A percentile compares a stretch with the other conserved stretches of the same genome.
Conservation (phyloP, 2,888 invertebrate genomes). For the Margaritifera margaritifera region DNA sequence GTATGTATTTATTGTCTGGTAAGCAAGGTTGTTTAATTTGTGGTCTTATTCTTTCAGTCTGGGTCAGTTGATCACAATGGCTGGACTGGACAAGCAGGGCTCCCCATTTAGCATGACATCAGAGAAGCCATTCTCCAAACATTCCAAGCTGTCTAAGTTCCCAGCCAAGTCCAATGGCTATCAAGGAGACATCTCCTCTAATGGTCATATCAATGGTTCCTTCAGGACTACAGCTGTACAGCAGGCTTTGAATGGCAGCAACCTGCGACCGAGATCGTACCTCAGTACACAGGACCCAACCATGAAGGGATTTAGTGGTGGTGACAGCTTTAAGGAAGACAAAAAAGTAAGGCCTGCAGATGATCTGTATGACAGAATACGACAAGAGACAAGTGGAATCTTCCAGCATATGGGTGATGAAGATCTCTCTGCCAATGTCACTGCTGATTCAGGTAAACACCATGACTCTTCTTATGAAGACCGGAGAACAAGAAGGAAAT, state of each 20-base stretch:
- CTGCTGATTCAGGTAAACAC: slow-evolving; percentile 16
- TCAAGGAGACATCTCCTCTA: slow-evolving; percentile 40
- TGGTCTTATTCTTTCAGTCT: slow-evolving; percentile 52
- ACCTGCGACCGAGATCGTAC: slow-evolving; percentile 33
- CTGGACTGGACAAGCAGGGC: slow-evolving; percentile 62
- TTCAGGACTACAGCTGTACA: slow-evolving; percentile 2
- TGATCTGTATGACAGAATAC: slow-evolving; percentile 54
- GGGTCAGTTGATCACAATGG: slow-evolving; percentile 68
- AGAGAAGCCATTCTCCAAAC: slow-evolving; percentile 16
- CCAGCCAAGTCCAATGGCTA: slow-evolving; percentile 34
- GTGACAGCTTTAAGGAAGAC: slow-evolving; percentile 32
- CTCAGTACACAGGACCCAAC: slow-evolving; percentile 40
- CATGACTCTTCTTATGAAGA: neutral
- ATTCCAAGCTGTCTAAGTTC: slow-evolving; percentile 31
- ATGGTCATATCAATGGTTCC: slow-evolving; percentile 18
- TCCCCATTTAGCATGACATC: slow-evolving; percentile 42
- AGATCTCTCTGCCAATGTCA: slow-evolving; percentile 25
- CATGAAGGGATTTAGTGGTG: slow-evolving; percentile 32
- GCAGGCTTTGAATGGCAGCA: slow-evolving; percentile 21
- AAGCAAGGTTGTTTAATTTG: neutral
- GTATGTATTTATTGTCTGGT: too few relatives aligned
- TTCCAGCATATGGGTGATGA: slow-evolving; percentile 40
- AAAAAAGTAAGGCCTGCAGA: slow-evolving; percentile 41
- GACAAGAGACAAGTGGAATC: slow-evolving; percentile 52
- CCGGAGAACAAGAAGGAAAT: slow-evolving; percentile 4